Base-by-base conservation (phyloP, 1,140 invertebrate genomes). In the Oncopeltus fasciatus region DNA sequence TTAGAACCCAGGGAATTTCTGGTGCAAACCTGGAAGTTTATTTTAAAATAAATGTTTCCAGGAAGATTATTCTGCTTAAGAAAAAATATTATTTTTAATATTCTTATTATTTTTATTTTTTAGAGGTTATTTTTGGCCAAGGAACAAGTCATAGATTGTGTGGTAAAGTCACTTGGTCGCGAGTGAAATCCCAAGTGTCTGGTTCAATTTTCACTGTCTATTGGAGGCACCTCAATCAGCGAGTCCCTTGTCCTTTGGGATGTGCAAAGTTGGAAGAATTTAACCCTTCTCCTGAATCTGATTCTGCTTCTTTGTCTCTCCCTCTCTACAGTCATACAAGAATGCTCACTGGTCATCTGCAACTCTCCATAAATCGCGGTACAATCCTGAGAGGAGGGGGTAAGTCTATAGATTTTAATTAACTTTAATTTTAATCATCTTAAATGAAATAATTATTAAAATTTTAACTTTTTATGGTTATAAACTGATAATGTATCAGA, bases 281-380 rank as follows among this genome's bases (percentile, higher is more conserved):
- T 20, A 20, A n/a, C 4, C 16, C 26, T n/a, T n/a, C 16, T 21
- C 18, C 44, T 20, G 16, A 20, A 27, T 26, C 21, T 49, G 4
- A 46, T 27, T 60, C 43, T 29, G 3, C 18, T 2, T 27, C 2
- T 16, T 47, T 60, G 18, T 14, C 43, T 49, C 26, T 60, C 28
- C 59, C 59, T n/a, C 14, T 60, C 20, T 27, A 47, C 38, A 43
- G 33, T 9, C 47, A 60, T 43, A 49, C 59, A n/a, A 43, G 59
- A 21, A 16, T 47, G 11, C 21, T 43, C 12, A 43, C 33, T 2
- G 59, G 59, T n/a, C 44, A 60, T 47, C n/a, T 49, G 2, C 21
- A 38, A n/a, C 9, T 60, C 14, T 18, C 21, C 28, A 14, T 60
- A 31, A 43, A 28, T 9, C 29, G 29, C 8, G 5, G 31, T 38